phyloP scores from a whole-genome alignment of 2,888 invertebrate genomes.

The Nephrocerus scutellatus region DNA sequence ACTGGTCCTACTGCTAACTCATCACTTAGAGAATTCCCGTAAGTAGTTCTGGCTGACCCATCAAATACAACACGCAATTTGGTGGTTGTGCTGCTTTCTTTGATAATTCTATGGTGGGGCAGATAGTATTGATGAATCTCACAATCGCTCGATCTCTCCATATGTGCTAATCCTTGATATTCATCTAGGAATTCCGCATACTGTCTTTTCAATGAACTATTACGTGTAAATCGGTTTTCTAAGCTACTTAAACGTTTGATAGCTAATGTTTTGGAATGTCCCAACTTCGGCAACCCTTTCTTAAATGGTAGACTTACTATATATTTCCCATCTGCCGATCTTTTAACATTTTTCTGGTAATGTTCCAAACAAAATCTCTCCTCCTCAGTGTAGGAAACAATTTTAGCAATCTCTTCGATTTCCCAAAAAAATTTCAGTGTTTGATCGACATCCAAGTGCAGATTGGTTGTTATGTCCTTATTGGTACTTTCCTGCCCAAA shows the following conservation, averaged over 20 bases:
- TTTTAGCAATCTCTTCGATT: slow-evolving; percentile 5
- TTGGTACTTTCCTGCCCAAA: neutral
- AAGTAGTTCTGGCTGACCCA: too few relatives aligned
- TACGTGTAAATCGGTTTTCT: slow-evolving; percentile 1
- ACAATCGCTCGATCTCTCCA: too few relatives aligned
- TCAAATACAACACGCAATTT: too few relatives aligned
- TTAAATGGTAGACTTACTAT: slow-evolving; percentile 13
- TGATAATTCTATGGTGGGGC: slow-evolving; percentile 7
- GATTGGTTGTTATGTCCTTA: too few relatives aligned
- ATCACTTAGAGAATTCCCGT: slow-evolving; percentile 24
- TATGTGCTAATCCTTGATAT: slow-evolving; percentile 4
- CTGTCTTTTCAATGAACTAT: neutral
- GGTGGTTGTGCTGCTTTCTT: slow-evolving; percentile 12
- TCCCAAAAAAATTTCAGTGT: slow-evolving; percentile 7
- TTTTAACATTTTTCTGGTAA: slow-evolving; percentile 1
- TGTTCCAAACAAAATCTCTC: slow-evolving; percentile 6
- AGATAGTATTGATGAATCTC: too few relatives aligned
- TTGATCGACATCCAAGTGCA: neutral
- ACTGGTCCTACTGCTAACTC: too few relatives aligned
- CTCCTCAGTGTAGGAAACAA: neutral
- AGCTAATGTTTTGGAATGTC: slow-evolving; percentile 7
- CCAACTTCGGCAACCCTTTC: slow-evolving; percentile 2
- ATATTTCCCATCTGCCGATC: neutral
- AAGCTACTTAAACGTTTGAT: neutral
- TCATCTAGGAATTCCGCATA: slow-evolving; percentile 4